A percentile compares a stretch with the other conserved stretches of the same genome.
Evolutionary conservation across 2,888 invertebrate genomes (phyloP).

Genomic region (Melieria crassipennis): DNA sequence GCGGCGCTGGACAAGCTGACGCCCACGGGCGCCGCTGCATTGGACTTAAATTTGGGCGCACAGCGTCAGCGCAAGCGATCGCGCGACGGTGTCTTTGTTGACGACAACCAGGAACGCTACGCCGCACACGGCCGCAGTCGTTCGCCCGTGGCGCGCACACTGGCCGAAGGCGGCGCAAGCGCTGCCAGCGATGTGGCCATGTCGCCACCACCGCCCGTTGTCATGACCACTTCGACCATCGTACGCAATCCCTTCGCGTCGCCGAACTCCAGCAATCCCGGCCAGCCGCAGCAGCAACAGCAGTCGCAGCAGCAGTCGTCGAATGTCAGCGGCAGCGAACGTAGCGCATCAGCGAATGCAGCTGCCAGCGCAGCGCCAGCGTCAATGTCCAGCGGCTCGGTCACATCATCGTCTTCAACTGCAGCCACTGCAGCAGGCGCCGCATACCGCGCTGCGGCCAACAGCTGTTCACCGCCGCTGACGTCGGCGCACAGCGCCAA

Average conservation of each 20-base stretch:
- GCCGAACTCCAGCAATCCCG: conserved; percentile 50
- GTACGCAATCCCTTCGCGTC: conserved; percentile 64
- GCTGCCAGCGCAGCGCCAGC: background rate
- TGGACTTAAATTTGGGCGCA: conserved; percentile 50
- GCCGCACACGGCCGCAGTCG: conserved; percentile 48
- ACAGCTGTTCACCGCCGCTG: conserved; percentile 51
- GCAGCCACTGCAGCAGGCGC: conserved; percentile 36
- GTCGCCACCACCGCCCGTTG: conserved; percentile 46
- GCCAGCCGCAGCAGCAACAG: conserved; percentile 28
- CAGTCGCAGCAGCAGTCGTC: conserved; percentile 33
- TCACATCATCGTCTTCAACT: conserved; percentile 29
- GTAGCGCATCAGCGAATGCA: background rate
- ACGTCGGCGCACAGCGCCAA: conserved; percentile 49
- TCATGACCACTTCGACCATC: conserved; percentile 60
- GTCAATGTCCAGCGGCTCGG: conserved; percentile 1
- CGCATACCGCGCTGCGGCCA: conserved; percentile 46
- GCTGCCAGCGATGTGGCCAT: conserved; percentile 10
- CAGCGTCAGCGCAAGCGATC: conserved; percentile 68
- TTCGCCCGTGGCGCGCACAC: conserved; percentile 39
- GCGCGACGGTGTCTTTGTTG: conserved; percentile 58
- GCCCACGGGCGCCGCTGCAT: conserved; percentile 33
- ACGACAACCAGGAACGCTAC: conserved; percentile 45
- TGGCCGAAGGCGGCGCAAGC: conserved; percentile 41
- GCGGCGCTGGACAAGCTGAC: conserved; percentile 44
- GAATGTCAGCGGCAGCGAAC: background rate